A percentile compares a stretch with the other conserved stretches of the same genome.
Conservation (phyloP, 2,113 vertebrate genomes). For the Chionis minor region DNA sequence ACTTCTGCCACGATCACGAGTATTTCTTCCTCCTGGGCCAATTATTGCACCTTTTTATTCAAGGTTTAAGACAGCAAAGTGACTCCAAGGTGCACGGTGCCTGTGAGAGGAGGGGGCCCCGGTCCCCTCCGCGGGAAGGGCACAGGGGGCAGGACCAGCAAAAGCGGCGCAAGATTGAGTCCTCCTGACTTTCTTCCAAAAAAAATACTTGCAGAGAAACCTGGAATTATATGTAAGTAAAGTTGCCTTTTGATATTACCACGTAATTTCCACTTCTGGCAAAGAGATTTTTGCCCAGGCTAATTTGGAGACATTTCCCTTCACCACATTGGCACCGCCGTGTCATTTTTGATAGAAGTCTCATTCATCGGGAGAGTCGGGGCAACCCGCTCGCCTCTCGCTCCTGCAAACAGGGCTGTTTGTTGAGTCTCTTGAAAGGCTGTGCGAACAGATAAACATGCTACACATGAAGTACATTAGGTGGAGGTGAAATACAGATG, state of each 20-base stretch:
- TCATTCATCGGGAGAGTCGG: constrained; percentile 46
- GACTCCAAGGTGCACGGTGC: background rate
- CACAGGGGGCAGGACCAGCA: background rate
- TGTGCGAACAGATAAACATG: constrained; percentile 28
- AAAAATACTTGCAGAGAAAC: constrained; percentile 61
- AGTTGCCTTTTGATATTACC: constrained; percentile 73
- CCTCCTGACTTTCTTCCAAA: constrained; percentile 55
- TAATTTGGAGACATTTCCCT: constrained; percentile 55
- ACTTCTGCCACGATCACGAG: background rate
- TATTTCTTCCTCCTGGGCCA: background rate
- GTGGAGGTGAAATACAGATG: constrained; percentile 75
- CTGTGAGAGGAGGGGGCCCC: background rate
- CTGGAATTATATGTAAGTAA: constrained; percentile 64
- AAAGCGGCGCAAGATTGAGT: background rate
- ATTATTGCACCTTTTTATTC: background rate
- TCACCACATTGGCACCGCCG: constrained; percentile 17
- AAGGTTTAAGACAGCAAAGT: background rate
- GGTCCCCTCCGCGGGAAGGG: background rate
- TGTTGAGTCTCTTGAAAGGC: constrained; percentile 57
- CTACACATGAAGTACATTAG: constrained; percentile 73
- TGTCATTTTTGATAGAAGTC: constrained; percentile 61
- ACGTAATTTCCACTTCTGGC: constrained; percentile 74
- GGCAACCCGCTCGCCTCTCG: background rate
- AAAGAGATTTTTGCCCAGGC: constrained; percentile 53
- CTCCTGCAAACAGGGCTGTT: constrained; percentile 56